Conservation (phyloP, 2,797 vertebrate genomes). For the Glyptemys insculpta region DNA sequence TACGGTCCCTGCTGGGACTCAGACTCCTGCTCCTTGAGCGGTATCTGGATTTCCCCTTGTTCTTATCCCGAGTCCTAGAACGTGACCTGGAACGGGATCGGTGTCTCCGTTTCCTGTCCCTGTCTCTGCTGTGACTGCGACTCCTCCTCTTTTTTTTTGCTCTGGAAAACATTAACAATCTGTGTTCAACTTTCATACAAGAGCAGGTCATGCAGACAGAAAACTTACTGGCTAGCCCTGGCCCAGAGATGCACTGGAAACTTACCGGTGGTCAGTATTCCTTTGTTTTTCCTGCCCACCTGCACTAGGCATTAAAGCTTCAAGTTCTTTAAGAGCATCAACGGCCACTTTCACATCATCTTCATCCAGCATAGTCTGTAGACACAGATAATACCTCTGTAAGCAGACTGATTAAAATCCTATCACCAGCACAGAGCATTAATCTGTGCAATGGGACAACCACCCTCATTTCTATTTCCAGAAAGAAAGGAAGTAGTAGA, state of each 20-base stretch:
- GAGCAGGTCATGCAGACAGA: accelerated
- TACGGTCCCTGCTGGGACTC: slow-evolving; percentile 84
- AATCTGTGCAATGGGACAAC: neutral
- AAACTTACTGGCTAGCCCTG: accelerated
- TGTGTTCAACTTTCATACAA: neutral
- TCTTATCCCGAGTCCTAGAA: slow-evolving; percentile 84
- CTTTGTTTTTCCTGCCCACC: slow-evolving; percentile 82
- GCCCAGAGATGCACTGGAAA: neutral
- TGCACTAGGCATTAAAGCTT: slow-evolving; percentile 94
- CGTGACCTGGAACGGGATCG: slow-evolving; percentile 83
- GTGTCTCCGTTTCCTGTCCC: slow-evolving; percentile 81
- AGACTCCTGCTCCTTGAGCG: slow-evolving; percentile 87
- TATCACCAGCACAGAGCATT: neutral
- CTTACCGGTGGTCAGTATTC: slow-evolving; percentile 85
- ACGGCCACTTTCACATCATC: slow-evolving; percentile 97
- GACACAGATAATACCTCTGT: neutral
- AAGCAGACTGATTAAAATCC: neutral
- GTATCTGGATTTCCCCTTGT: slow-evolving; percentile 87
- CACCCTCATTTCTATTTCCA: accelerated
- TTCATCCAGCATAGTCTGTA: slow-evolving; percentile 90
- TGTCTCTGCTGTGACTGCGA: slow-evolving; percentile 84
- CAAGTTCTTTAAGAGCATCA: slow-evolving; percentile 94
- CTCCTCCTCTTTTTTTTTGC: slow-evolving; percentile 87
- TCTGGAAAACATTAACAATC: slow-evolving; percentile 54
- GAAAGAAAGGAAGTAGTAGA: accelerated